phyloP scores from a whole-genome alignment of 2,797 vertebrate species.

The Sebastes wilsoni region DNA sequence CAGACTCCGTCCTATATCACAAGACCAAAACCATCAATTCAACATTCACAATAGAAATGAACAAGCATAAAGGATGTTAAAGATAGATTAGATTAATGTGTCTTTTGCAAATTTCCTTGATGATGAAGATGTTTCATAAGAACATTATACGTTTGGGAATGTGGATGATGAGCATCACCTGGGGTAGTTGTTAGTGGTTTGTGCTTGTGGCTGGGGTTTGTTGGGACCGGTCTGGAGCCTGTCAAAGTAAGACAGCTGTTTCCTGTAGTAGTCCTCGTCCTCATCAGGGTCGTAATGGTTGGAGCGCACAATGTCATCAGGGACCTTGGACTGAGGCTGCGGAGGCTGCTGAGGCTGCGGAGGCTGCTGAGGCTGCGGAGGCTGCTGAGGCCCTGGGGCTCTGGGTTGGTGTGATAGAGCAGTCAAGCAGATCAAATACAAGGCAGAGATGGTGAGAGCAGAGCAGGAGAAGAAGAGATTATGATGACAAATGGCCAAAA shows the following conservation, averaged over 20 bases:
- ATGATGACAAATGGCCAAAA: neutral
- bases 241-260: conserved; percentile 97
- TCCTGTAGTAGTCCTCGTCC: conserved; percentile 96
- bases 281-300: conserved; percentile 95
- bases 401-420: conserved; percentile 66
- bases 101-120: neutral
- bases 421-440: neutral
- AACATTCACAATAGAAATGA: neutral
- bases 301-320: conserved; percentile 93
- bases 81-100: neutral
- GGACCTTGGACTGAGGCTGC: conserved; percentile 73
- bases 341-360: conserved; percentile 79
- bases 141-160: neutral
- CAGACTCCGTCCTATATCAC: conserved; percentile 84
- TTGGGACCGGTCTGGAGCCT: conserved; percentile 78
- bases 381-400: conserved; percentile 91
- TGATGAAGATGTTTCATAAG: neutral
- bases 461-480: neutral
- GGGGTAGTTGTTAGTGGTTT: conserved; percentile 86
- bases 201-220: conserved; percentile 85
- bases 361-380: conserved; percentile 68
- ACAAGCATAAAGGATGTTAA: neutral
- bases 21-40: conserved; percentile 6
- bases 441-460: neutral
- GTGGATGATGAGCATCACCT: conserved; percentile 81